Evolutionary conservation across 2,888 invertebrate species (phyloP), one percentile per base, ranked within the genome.

Genomic region (Melieria omissa): DNA sequence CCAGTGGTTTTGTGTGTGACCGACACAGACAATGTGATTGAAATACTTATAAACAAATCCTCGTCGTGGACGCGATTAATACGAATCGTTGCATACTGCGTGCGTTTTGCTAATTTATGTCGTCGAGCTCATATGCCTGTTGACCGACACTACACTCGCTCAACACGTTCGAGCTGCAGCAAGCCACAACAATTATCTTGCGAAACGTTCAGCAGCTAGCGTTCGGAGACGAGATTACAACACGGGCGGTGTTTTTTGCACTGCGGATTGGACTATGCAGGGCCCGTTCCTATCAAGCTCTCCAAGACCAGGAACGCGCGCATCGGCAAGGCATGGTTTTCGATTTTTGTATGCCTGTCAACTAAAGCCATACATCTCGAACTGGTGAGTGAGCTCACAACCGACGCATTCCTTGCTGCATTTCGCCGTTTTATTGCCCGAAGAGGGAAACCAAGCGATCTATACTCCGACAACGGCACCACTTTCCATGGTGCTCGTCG

Each of bases 381-480:
- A 12, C 49, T 74, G 3, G 72, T 74, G 2, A 74, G 68, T 54
- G 68, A 71, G 44, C 44, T 73, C n/a, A 73, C 73, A 12, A 3
- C 49, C 9, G 71, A 75, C 4, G 57, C 63, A 12, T 70, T 70
- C 16, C 65, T 65, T 16, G 65, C 65, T 14, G 70, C 70, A n/a
- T 65, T 75, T 16, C 73, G 70, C 14, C 61, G 16, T n/a, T 72
- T 73, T 42, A 49, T 16, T 4, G 69, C 73, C 0, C 70, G 73
- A 12, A 64, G 71, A n/a, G 68, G 72, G 3, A 72, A 72, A 44
- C 71, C 49, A 0, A 65, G 66, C 12, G 67, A 71, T 9, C 44
- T 72, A 4, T 70, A 72, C 45, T 63, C 70, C 1, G 71, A 75
- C 44, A 70, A 72, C n/a, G 73, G 65, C 6, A 73, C 70, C 5